phyloP scores from a whole-genome alignment of 2,797 vertebrate species.

The Dallia pectoralis region DNA sequence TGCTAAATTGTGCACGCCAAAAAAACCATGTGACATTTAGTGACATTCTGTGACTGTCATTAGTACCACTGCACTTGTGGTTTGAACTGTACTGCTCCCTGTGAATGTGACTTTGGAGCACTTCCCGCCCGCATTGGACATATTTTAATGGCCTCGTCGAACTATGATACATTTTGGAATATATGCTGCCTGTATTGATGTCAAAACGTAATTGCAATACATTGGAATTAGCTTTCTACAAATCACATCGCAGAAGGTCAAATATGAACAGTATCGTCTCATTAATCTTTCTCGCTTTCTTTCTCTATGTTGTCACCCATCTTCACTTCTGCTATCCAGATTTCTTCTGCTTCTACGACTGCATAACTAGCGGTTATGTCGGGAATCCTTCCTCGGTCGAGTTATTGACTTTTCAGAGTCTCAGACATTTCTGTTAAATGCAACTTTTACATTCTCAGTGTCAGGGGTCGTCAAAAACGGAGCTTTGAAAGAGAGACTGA shows the following conservation, averaged over 20 bases:
- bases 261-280: constrained; percentile 43
- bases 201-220: no score
- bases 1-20: no score
- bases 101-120: no score
- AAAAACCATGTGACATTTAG: no score
- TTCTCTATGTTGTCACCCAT: not conserved
- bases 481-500: constrained; percentile 43
- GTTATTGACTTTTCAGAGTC: constrained; percentile 48
- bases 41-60: no score
- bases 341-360: constrained; percentile 39
- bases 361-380: constrained; percentile 2
- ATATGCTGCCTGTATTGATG: no score
- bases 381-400: constrained; percentile 50
- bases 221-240: constrained; percentile 13
- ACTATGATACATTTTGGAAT: no score
- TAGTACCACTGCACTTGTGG: no score
- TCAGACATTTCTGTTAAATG: constrained; percentile 55
- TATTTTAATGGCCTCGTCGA: no score
- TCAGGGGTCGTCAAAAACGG: constrained; percentile 51
- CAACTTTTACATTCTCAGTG: constrained; percentile 56
- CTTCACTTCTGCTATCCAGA: not conserved
- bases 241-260: constrained; percentile 54
- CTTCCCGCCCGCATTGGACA: no score
- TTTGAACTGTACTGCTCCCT: no score
- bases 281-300: constrained; percentile 27